Base-by-base conservation (phyloP, 2,113 vertebrate species). In the Chlamydotis undulata region DNA sequence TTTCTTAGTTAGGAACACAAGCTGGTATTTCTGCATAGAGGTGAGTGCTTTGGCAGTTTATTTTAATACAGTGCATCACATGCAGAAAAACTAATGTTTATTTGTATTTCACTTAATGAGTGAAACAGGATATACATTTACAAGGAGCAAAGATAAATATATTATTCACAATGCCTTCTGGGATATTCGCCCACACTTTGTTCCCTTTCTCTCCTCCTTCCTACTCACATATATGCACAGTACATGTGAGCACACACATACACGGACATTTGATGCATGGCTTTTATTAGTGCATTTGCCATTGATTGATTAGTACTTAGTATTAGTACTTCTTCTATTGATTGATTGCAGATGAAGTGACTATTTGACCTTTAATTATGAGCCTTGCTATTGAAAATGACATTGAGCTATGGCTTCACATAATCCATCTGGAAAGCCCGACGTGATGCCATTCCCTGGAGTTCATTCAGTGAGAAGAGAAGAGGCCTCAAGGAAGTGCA, bases 341-440 rank as follows among this genome's bases (percentile, higher is more conserved):
- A 99, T 98, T 99, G 99, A 99, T 99, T 99, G 98, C 98, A 98
- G 99, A 99, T 98, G 98, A 99, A 99, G 99, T 99, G 99, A 99
- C 98, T 98, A 98, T 98, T 99, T 99, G 99, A 99, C 99, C 99
- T 99, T 99, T 99, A 99, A 99, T 99, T 99, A 99, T 98, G 98
- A 98, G 98, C 96, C 98, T 97, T 98, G 98, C 97, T 98, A 98
- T 98, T 98, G 98, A 98, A 98, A 98, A 98, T 98, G 98, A 98
- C 98, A 98, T 98, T 98, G 98, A 98, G 98, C 98, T 98, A 98
- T 98, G 98, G 98, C 97, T 98, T 96, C 98, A 98, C 97, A 97
- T 98, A 98, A 98, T 98, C 98, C 98, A 98, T 98, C 98, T 98
- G 98, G 98, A 98, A 98, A 98, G 96, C 98, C 98, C 98, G 98